Conservation (phyloP, 2,113 vertebrate species). For the Psephotus haematonotus region DNA sequence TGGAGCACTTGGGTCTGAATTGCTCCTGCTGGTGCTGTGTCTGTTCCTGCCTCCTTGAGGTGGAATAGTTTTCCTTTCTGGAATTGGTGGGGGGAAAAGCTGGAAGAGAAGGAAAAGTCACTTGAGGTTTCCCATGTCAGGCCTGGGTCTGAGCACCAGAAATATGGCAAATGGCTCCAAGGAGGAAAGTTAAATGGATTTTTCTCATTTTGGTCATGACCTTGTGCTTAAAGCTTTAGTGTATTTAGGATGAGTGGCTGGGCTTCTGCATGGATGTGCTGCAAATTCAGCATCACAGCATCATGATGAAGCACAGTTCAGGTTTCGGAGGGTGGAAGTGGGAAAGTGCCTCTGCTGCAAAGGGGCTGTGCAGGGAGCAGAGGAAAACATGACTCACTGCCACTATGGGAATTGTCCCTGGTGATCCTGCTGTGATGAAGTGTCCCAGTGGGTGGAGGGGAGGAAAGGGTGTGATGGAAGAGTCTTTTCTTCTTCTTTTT, state of each 20-base stretch:
- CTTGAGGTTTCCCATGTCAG: background rate
- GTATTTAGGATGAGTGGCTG: background rate
- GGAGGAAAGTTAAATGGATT: background rate
- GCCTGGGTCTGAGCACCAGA: fast-evolving
- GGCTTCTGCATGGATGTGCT: background rate
- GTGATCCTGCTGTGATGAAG: background rate
- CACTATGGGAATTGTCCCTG: background rate
- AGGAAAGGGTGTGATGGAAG: conserved; percentile 49
- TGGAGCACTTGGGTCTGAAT: background rate
- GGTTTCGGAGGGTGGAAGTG: background rate
- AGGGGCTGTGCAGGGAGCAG: background rate
- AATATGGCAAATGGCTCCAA: background rate
- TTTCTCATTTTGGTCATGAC: background rate
- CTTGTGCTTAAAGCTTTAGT: background rate
- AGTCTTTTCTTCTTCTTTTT: background rate
- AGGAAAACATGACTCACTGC: background rate
- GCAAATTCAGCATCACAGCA: background rate
- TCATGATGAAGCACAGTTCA: fast-evolving
- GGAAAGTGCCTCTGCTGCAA: background rate
- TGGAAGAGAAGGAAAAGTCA: background rate
- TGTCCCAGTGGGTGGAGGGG: conserved; percentile 12
- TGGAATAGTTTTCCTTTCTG: background rate
- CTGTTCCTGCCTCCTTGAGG: background rate
- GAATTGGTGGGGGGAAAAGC: background rate
- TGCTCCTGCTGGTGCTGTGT: background rate